Base-by-base conservation (phyloP, 2,797 vertebrate genomes). In the Sternotherus odoratus region DNA sequence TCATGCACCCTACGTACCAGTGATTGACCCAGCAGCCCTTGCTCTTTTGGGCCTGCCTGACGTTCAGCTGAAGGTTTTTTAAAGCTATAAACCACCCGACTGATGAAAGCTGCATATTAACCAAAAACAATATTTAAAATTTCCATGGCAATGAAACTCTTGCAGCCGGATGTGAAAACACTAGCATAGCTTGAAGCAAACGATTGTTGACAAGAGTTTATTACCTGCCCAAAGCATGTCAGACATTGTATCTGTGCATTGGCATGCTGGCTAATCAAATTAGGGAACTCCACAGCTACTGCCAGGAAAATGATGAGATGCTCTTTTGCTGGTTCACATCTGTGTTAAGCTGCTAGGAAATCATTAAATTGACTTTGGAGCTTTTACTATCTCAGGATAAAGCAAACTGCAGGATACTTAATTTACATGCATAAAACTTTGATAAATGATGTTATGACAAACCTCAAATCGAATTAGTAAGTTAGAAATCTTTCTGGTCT, bases 201-300 rank as follows among this genome's bases (percentile, higher is more conserved):
- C 1, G 21, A 26, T 0, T 9, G 77, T 72, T 80, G 88, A 4
- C 78, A 30, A 80, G 80, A 54, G 84, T 81, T 4, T 8, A 0
- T 0, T 5, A 21, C 57, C 49, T 0, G 56, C 51, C 79, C 72
- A 5, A 39, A 1, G 16, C 4, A 6, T 2, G 3, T 36, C 39
- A 79, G 5, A 46, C 3, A 86, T 82, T 54, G 24, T 83, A 15
- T 10, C 91, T 12, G 21, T 24, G 82, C 66, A 81, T 36, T 39
- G 77, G 2, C 21, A 1, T 0, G 30, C 46, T 54, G 26, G 6
- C 1, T 2, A 17, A 33, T 39, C 46, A 36, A 75, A 75, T 48
- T 12, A 7, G 84, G 74, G 33, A 46, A 1, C 4, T 48, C 5
- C 85, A 26, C 1, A 79, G 80, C 60, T 54, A 16, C 92, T 91